Evolutionary conservation across 2,113 vertebrate genomes (phyloP), one percentile per base, ranked within the genome.

Genomic region (Cynocephalus volans): DNA sequence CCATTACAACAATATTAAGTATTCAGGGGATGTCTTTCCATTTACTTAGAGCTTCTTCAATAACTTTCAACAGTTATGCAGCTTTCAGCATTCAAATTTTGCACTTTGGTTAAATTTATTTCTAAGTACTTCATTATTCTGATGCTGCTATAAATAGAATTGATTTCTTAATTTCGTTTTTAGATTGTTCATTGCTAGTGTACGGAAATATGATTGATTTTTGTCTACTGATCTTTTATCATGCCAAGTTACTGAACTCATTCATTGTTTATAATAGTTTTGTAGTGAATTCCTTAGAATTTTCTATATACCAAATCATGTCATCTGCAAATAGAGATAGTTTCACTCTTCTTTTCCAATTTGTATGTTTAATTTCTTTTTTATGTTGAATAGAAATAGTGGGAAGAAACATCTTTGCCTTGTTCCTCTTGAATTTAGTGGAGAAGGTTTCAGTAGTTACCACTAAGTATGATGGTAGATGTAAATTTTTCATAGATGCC

Each of bases 41-140:
- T 73, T 81, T 80, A 69, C 48, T 88, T 94, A 80, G 28, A 88
- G 72, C 64, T 84, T 79, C 31, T 65, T 81, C 54, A 28, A 52
- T 50, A 80, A 72, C 54, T 80, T 81, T 85, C 24, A 45, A 58
- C 24, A 48, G 26, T 79, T 88, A 70, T 80, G 7, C 18, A 88
- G 36, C 8, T 62, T 75, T 89, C 31, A 64, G 50, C 21, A 75
- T 45, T 41, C 10, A 80, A 48, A 10, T 19, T 6, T 81, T 33
- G 24, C 4, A 64, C 8, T 64, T 69, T 60, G 14, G 50, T 87
- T 72, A 69, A 81, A 33, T 73, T 82, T 62, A 33, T 73, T 82
- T 62, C 41, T 21, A 79, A 28, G 10, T 67, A n/a, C n/a, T 54
- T 82, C 64, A 64, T 52, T 54, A 64, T 36, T 89, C 76, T 75